Base-by-base conservation (phyloP, 2,888 invertebrate species). In the Isoperla grammatica region DNA sequence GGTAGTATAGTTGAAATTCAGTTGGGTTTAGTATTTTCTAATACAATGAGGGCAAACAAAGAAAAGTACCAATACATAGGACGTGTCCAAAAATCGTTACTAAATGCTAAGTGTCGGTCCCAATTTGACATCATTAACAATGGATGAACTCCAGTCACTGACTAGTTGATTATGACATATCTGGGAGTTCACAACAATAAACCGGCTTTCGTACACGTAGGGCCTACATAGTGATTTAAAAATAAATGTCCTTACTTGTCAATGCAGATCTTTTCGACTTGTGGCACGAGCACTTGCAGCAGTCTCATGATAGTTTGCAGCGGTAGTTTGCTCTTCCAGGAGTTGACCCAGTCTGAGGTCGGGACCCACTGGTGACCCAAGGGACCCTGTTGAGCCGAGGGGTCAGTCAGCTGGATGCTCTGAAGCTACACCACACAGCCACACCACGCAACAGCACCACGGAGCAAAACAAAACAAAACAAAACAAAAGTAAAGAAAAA, bases 261-360 rank as follows among this genome's bases (percentile, higher is more conserved):
- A 71, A 99, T 99, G 77, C 99, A 99, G 69, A 99, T 99, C 79
- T 99, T 99, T 78, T 99, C 99, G 19, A 99, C 99, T 79, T 99
- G 99, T 57, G 99, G 99, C 65, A 99, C 99, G 4, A 99, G 81
- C 29, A 99, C 98, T 78, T 99, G 99, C 67, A 99, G 78, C 71
- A 99, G 82, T 67, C 99, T 80, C 98, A 99, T 99, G 69, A 99
- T 98, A 57, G 99, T 99, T 81, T 99, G 99, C 67, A 99, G 79
- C 5, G 99, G 99, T 66, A 99, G 79, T 76, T 98, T 97, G 64
- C 87, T 87, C 72, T 99, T 95, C 99, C 99, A 99, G 1, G 90
- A 87, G 67, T 87, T 81, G 62, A 95, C 96, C 98, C 98, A 99
- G 71, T 95, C 95, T 17, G 90, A 86, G 2, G 89, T 88, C n/a